Evolutionary conservation across 1,140 invertebrate species (phyloP).

Genomic region (Achatina immaculata): DNA sequence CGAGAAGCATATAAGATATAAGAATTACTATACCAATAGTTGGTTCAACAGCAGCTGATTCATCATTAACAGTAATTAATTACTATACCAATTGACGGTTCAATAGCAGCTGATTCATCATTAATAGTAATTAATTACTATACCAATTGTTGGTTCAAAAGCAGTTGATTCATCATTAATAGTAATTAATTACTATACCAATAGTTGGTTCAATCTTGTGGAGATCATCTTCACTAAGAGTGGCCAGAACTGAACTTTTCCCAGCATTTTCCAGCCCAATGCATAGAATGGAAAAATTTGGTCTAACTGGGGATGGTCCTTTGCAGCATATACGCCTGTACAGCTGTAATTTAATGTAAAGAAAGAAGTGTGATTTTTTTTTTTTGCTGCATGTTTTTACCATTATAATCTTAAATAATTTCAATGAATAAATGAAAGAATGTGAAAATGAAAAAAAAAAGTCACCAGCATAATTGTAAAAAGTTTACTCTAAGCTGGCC

Average conservation of each 20-base stretch:
- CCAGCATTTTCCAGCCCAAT: conserved; percentile 67
- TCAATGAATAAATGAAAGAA: too few species aligned
- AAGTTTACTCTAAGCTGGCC: background rate
- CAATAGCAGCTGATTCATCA: too few species aligned
- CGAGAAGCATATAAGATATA: too few species aligned
- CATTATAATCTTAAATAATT: background rate
- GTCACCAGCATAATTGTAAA: background rate
- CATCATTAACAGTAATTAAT: too few species aligned
- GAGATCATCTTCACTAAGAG: conserved; percentile 68
- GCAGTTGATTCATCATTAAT: too few species aligned
- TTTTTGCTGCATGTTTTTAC: background rate
- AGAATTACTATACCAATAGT: too few species aligned
- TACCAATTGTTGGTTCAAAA: too few species aligned
- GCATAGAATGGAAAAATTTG: conserved; percentile 65
- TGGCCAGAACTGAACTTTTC: conserved; percentile 68
- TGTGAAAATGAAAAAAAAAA: background rate
- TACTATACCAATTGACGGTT: too few species aligned
- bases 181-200: conserved; percentile 48
- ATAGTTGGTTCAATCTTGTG: conserved; percentile 68
- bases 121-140: too few species aligned
- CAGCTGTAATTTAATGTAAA: conserved; percentile 51
- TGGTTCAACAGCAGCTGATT: too few species aligned
- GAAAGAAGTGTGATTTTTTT: background rate
- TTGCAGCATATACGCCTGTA: conserved; percentile 62
- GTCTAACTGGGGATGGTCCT: conserved; percentile 53